Evolutionary conservation across 2,113 vertebrate genomes (phyloP).

Genomic region (Chaenogobius annularis): DNA sequence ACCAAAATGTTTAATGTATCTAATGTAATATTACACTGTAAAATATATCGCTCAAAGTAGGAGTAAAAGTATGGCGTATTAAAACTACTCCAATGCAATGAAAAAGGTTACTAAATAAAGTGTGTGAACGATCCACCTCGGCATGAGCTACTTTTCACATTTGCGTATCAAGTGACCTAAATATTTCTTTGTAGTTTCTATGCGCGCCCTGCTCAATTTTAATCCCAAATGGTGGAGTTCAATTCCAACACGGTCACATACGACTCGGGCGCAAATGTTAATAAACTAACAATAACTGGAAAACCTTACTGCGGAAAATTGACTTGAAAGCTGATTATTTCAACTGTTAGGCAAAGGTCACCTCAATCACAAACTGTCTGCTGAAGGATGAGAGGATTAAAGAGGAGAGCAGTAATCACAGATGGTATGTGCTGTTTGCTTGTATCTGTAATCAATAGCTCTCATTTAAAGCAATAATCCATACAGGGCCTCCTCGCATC

Average conservation of each 20-base stretch:
- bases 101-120: no score
- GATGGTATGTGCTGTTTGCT: neutral
- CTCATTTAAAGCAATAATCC: neutral
- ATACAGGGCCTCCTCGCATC: neutral
- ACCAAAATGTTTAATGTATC: no score
- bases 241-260: no score
- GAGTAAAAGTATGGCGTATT: no score
- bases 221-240: neutral
- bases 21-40: no score
- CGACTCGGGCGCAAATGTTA: no score
- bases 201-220: neutral
- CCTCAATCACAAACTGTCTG: slow-evolving; percentile 3
- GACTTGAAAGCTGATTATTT: neutral
- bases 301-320: neutral
- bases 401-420: slow-evolving; percentile 7
- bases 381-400: neutral
- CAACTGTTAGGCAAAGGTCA: slow-evolving; percentile 1
- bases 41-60: no score
- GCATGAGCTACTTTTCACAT: no score
- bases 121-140: no score
- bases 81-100: no score
- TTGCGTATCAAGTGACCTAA: no score
- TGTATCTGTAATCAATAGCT: slow-evolving; percentile 2
- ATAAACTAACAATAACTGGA: neutral
- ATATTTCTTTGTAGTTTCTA: neutral